phyloP scores from a whole-genome alignment of 2,113 vertebrate genomes.

The Ptyas mucosa region DNA sequence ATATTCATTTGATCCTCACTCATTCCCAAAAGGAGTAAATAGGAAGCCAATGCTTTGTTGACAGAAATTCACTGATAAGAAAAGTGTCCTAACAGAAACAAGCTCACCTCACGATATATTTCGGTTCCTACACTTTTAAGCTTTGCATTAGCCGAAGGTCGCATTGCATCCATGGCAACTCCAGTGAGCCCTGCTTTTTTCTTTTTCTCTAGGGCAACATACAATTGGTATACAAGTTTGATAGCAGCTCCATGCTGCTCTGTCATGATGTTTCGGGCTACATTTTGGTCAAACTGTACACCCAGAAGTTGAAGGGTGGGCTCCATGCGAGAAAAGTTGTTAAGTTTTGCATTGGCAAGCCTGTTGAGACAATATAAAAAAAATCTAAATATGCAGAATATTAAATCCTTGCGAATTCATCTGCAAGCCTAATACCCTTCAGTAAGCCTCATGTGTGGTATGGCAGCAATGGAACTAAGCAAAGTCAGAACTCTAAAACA shows the following conservation, averaged over 20 bases:
- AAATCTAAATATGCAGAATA: background rate
- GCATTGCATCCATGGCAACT: conserved; percentile 71
- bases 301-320: conserved; percentile 83
- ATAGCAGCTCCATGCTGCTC: conserved; percentile 81
- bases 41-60: background rate
- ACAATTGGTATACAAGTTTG: conserved; percentile 85
- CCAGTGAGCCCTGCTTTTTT: conserved; percentile 71
- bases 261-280: conserved; percentile 80
- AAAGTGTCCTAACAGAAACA: background rate
- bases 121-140: conserved; percentile 71
- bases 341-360: conserved; percentile 76
- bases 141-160: conserved; percentile 61
- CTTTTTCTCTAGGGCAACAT: conserved; percentile 82
- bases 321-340: conserved; percentile 88
- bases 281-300: conserved; percentile 79
- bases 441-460: background rate
- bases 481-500: background rate
- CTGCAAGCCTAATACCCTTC: background rate
- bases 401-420: background rate
- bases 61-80: background rate
- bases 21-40: background rate
- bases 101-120: conserved; percentile 76
- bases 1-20: background rate
- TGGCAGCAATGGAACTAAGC: background rate
- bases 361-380: conserved; percentile 61